Base-by-base conservation (phyloP, 1,140 invertebrate genomes). In the Atta texana region DNA sequence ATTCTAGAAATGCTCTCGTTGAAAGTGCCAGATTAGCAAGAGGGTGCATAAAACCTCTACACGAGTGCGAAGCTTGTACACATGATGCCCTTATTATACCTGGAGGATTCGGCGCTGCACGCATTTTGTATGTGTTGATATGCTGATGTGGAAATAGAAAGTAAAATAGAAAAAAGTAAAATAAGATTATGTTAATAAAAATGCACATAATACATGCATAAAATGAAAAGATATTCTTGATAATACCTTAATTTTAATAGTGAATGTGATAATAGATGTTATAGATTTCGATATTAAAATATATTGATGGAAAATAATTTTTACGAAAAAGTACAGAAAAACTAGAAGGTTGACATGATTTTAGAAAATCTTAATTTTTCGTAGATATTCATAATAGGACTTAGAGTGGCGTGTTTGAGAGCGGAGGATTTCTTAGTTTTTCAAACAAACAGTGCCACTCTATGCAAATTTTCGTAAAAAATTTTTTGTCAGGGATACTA, bases 91-190 rank as follows among this genome's bases (percentile, higher is more conserved):
- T 97, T 16, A 93, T 97, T 18, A 95, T 97, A 86, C 96, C 96
- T 55, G 96, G 97, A 69, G 96, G 96, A 75, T 97, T 96, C 94
- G 96, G 96, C 3, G 96, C 94, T 49, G 96, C 96, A 2, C 96
- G 96, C 87, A 97, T 96, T 90, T 92, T 97, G 96, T 97, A 90
- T 94, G 96, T 95, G 74, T 64, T 49, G n/a, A 84, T 21, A n/a
- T 16, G 8, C 71, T 6, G 21, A 1, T 18, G 5, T 44, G 16
- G 1, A 77, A 57, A 6, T 75, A 31, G 18, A 24, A 4, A n/a
- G 18, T 72, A 55, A 51, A 68, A 24, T 68, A 39, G 6, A 2
- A 69, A 69, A 16, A 44, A 44, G 12, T 68, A 28, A 21, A 34
- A 55, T 31, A 31, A 31, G 28, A 53, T 71, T 18, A 53, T 0